These are phyloP conservation scores for Drosophila chauvacae DNA, from an alignment of 1,140 invertebrate genomes.

Conservation along the genomic window DNA sequence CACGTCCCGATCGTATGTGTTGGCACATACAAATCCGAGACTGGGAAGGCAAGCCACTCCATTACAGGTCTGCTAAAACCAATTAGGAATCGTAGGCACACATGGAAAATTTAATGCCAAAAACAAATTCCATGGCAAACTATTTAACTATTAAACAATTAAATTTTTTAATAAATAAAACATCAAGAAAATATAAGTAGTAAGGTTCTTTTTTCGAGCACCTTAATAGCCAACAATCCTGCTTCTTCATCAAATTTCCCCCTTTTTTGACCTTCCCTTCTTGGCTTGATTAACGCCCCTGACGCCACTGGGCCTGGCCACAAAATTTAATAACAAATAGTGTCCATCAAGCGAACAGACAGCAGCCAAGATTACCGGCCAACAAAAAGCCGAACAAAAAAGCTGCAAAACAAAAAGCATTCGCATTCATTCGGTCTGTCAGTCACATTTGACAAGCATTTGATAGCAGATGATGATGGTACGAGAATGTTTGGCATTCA, in stretches of 20 bases:
- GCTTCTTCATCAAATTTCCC: background rate
- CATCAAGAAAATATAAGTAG: no score
- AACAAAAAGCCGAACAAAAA: conserved; percentile 1
- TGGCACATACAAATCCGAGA: no score
- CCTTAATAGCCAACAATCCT: no score
- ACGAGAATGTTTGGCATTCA: conserved; percentile 3
- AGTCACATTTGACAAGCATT: conserved; percentile 39
- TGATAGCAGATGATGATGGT: conserved; percentile 2
- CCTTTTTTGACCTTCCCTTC: background rate
- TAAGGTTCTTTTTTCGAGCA: no score
- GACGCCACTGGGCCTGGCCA: conserved; percentile 40
- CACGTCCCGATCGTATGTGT: no score
- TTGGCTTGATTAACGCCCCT: background rate
- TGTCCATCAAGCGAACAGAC: conserved; percentile 55
- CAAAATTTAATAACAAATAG: conserved; percentile 65
- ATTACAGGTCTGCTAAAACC: no score
- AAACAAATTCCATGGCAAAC: no score
- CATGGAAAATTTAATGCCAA: no score
- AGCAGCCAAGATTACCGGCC: conserved; percentile 21
- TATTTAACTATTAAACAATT: no score
- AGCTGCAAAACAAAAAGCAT: background rate
- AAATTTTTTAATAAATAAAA: no score
- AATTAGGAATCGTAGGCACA: no score
- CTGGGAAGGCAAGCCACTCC: no score
- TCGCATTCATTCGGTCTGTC: conserved; percentile 24